phyloP scores from a whole-genome alignment of 1,140 invertebrate genomes.

The Maniola jurtina region DNA sequence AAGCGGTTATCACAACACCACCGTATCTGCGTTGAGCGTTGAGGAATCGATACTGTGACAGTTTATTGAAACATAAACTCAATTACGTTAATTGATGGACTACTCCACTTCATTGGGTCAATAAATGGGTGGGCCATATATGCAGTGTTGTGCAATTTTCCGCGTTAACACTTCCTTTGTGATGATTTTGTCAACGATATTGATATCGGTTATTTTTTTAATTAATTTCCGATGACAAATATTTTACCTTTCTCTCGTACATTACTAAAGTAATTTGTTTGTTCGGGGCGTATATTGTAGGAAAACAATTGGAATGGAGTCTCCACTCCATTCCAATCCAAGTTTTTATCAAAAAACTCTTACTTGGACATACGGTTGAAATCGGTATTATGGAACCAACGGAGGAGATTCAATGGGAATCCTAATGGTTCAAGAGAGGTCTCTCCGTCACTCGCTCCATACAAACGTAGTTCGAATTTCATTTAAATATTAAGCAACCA shows the following conservation, averaged over 20 bases:
- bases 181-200: slow-evolving; percentile 4
- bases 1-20: slow-evolving; percentile 12
- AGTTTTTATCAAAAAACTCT: too few relatives aligned
- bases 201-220: not conserved
- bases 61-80: slow-evolving; percentile 28
- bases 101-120: slow-evolving; percentile 24
- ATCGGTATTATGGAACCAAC: too few relatives aligned
- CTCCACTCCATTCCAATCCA: too few relatives aligned
- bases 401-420: too few relatives aligned
- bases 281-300: too few relatives aligned
- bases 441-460: too few relatives aligned
- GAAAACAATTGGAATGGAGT: too few relatives aligned
- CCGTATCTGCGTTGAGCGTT: not conserved
- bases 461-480: too few relatives aligned
- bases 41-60: slow-evolving; percentile 23
- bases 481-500: too few relatives aligned
- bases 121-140: slow-evolving; percentile 16
- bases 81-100: slow-evolving; percentile 30
- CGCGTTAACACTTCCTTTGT: slow-evolving; percentile 8
- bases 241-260: not conserved
- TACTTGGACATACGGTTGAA: too few relatives aligned
- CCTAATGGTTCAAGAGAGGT: too few relatives aligned
- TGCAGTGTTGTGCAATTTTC: slow-evolving; percentile 12
- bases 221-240: not conserved
- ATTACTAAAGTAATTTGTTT: too few relatives aligned